Evolutionary conservation across 2,888 invertebrate species (phyloP).

Genomic region (Spisula solida): DNA sequence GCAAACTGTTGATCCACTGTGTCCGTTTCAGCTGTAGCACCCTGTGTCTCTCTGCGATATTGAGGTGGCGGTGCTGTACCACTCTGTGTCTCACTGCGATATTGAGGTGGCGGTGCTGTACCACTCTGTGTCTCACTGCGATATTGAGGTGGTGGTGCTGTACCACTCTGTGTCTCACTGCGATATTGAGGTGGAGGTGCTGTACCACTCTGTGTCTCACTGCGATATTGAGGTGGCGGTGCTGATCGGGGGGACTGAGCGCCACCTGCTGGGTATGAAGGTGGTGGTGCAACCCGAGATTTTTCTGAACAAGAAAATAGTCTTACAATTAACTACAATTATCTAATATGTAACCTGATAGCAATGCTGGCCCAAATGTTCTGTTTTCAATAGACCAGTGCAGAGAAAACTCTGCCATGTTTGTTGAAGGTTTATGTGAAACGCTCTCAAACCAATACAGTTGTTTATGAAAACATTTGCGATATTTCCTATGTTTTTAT

Average conservation of each 20-base stretch:
- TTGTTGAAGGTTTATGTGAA: too few species aligned
- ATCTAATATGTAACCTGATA: background rate
- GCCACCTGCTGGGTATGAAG: constrained; percentile 29
- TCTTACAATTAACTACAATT: background rate
- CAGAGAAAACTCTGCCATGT: too few species aligned
- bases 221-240: constrained; percentile 22
- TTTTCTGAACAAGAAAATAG: background rate
- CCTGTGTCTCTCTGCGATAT: constrained; percentile 22
- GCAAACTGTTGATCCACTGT: constrained; percentile 78
- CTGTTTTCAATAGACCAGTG: too few species aligned
- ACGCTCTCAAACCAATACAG: too few species aligned
- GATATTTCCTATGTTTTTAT: too few species aligned
- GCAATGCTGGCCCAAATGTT: too few species aligned
- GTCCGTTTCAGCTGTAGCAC: constrained; percentile 53
- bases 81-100: constrained; percentile 26
- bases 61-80: background rate
- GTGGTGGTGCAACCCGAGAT: constrained; percentile 37
- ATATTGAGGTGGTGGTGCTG: background rate
- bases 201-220: constrained; percentile 24
- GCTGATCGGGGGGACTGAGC: constrained; percentile 33
- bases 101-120: background rate
- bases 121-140: constrained; percentile 23
- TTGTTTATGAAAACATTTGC: too few species aligned
- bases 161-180: constrained; percentile 24
- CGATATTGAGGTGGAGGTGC: background rate